Conservation (phyloP, 2,797 vertebrate species). For the Catostomus latipinnis region DNA sequence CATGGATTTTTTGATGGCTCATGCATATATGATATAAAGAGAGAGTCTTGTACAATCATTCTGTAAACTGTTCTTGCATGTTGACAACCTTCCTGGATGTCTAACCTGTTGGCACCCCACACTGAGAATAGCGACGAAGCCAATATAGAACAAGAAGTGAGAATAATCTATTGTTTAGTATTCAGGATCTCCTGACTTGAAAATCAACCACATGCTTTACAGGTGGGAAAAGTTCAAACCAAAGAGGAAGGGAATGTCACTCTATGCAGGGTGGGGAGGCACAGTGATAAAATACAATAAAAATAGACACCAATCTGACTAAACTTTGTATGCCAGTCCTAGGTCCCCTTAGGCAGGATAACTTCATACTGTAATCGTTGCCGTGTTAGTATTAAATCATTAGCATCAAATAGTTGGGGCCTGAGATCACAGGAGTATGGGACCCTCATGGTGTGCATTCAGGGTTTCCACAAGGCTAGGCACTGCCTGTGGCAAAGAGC, state of each 20-base stretch:
- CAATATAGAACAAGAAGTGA: conserved; percentile 37
- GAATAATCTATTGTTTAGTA: conserved; percentile 54
- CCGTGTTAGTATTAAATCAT: conserved; percentile 64
- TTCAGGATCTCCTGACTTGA: conserved; percentile 40
- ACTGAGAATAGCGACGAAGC: conserved; percentile 22
- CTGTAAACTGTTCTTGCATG: conserved; percentile 1
- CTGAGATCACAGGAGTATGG: conserved; percentile 9
- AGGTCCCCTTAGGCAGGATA: conserved; percentile 39
- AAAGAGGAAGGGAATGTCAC: conserved; percentile 31
- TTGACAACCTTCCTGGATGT: neutral
- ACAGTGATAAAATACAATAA: conserved; percentile 14
- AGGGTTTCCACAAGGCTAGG: conserved; percentile 46
- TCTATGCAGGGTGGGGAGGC: conserved; percentile 30
- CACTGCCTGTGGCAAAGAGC: conserved; percentile 3
- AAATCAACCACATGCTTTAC: conserved; percentile 34
- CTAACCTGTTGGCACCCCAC: conserved; percentile 13
- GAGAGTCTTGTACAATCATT: conserved; percentile 22
- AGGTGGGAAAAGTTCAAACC: conserved; percentile 41
- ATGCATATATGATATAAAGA: no score
- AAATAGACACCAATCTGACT: conserved; percentile 50
- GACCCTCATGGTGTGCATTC: conserved; percentile 38
- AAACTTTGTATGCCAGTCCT: conserved; percentile 49
- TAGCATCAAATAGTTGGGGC: conserved; percentile 64
- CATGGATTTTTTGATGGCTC: no score
- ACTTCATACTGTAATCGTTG: conserved; percentile 57